Evolutionary conservation across 2,113 vertebrate species (phyloP), one percentile per base, ranked within the genome.

Genomic region (Anhinga anhinga): DNA sequence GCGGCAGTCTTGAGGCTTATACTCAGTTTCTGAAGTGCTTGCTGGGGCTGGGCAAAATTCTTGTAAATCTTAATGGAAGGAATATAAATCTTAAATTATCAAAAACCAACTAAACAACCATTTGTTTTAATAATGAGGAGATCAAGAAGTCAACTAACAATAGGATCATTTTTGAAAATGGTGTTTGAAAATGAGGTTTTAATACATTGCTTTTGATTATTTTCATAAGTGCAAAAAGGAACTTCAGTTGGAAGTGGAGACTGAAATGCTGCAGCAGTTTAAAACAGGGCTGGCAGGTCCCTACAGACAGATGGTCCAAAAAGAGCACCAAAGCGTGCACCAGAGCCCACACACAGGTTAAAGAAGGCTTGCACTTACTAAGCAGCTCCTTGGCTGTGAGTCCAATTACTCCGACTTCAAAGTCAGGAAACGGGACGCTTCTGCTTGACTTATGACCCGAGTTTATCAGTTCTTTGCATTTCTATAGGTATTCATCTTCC

Each of bases 401-500:
- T 40, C 36, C 67, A 14, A 1, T 45, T 53, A 2, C 42, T 59
- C 58, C 63, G 16, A 27, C 74, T 47, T 38, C 73, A 69, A 5
- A 86, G 82, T 5, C 55, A 16, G 36, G 6, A 47, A 26, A 22
- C 2, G 2, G 21, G 45, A 15, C 1, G 0, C 9, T 6, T 11
- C 4, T 49, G 29, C 78, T 80, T 44, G 55, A 32, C 15, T 47
- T 26, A 14, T 21, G 89, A 47, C 65, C 86, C 0, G 1, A 19
- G 47, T 44, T 45, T 2, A n/a, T 23, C 42, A 27, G 29, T 3
- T 73, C 56, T 72, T 34, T 55, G 18, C 0, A 0, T n/a, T n/a
- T 13, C 11, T 44, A 1, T 15, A 49, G 69, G 55, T 40, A 19
- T 12, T 61, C 0, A 0, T 29, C 40, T 55, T 55, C 29, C 65